These are phyloP conservation scores for Folsomia candida DNA, from an alignment of 2,888 invertebrate species.

Conservation along the genomic window DNA sequence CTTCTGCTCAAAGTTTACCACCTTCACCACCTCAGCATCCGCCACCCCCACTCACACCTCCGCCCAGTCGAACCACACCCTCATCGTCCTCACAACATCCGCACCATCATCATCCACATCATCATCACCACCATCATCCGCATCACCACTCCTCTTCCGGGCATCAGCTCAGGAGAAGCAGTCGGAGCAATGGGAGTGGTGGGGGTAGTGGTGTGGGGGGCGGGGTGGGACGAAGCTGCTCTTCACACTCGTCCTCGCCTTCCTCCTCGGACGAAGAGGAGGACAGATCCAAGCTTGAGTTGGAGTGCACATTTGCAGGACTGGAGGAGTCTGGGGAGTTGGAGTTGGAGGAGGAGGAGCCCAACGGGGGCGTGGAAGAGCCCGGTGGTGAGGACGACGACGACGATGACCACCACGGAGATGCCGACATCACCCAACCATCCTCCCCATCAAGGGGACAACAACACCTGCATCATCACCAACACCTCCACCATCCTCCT, in stretches of 20 bases:
- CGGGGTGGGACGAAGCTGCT: background rate
- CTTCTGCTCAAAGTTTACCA: background rate
- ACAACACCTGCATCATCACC: too few relatives aligned
- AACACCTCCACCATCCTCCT: background rate
- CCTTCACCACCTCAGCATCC: background rate
- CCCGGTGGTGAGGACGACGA: background rate
- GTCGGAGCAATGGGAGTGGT: conserved; percentile 52
- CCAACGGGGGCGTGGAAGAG: conserved; percentile 30
- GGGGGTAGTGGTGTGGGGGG: background rate
- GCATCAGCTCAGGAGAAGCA: background rate
- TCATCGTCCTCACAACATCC: too few relatives aligned
- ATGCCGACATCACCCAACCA: too few relatives aligned
- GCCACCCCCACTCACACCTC: background rate
- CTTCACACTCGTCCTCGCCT: background rate
- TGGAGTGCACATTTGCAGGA: conserved; percentile 50
- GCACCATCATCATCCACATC: conserved; percentile 24
- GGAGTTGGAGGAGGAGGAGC: conserved; percentile 46
- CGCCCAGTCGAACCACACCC: too few relatives aligned
- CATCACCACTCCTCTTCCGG: background rate
- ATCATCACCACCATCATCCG: conserved; percentile 23
- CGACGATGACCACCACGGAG: background rate
- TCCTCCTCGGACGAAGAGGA: conserved; percentile 41
- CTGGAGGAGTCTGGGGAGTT: conserved; percentile 45
- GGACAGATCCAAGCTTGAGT: conserved; percentile 46
- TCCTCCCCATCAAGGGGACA: background rate